phyloP scores from a whole-genome alignment of 1,140 invertebrate genomes.

The Procambarus clarkii region DNA sequence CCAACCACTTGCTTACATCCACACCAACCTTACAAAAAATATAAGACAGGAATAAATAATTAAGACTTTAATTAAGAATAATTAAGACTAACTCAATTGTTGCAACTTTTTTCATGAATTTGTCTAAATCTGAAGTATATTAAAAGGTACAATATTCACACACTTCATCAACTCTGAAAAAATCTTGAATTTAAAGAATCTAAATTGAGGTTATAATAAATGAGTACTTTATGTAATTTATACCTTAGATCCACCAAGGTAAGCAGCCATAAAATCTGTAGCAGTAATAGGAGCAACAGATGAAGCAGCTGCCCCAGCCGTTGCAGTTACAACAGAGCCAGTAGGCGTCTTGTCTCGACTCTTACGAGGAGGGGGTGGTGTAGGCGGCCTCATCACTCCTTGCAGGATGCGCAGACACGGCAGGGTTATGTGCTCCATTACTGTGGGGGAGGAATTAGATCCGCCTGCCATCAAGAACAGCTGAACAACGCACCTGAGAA shows the following conservation, averaged over 20 bases:
- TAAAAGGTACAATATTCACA: too few species aligned
- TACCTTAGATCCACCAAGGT: slow-evolving; percentile 66
- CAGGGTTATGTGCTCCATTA: slow-evolving; percentile 86
- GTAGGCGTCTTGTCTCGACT: slow-evolving; percentile 65
- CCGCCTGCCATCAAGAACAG: slow-evolving; percentile 86
- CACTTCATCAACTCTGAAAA: too few species aligned
- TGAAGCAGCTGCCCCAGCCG: slow-evolving; percentile 2
- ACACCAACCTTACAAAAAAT: slow-evolving; percentile 51
- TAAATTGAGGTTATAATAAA: not conserved
- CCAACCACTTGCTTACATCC: slow-evolving; percentile 80
- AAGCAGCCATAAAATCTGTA: slow-evolving; percentile 56
- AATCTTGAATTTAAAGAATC: too few species aligned
- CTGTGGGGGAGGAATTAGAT: slow-evolving; percentile 83
- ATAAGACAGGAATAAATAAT: not conserved
- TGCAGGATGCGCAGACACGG: slow-evolving; percentile 91
- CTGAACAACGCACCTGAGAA: slow-evolving; percentile 84
- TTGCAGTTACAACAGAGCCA: slow-evolving; percentile 12
- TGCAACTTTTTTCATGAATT: too few species aligned
- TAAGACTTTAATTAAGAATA: too few species aligned
- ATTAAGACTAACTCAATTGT: too few species aligned
- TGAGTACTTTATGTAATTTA: not conserved
- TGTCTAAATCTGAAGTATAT: too few species aligned
- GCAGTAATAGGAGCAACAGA: slow-evolving; percentile 10
- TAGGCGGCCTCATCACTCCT: slow-evolving; percentile 83
- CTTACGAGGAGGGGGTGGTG: slow-evolving; percentile 66